These are phyloP conservation scores for Conomelus anceps DNA, from an alignment of 2,888 invertebrate genomes.

Conservation along the genomic window DNA sequence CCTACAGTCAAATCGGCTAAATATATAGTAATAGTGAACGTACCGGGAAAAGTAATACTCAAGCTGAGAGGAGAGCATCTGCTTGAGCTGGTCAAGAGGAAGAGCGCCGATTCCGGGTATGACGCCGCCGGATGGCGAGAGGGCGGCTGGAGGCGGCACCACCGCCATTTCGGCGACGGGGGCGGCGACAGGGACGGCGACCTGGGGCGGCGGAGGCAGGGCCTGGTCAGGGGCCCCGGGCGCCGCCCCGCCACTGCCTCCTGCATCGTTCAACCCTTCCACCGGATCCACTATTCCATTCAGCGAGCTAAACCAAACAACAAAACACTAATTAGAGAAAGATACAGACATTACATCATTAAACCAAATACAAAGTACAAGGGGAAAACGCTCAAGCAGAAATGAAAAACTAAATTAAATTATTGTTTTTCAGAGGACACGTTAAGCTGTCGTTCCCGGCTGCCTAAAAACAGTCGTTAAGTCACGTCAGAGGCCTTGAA, in stretches of 20 bases:
- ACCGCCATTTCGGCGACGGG: conserved; percentile 44
- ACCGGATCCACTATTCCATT: conserved; percentile 37
- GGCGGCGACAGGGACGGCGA: conserved; percentile 32
- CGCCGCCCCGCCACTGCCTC: conserved; percentile 30
- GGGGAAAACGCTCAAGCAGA: too few relatives aligned
- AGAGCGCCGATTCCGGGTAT: conserved; percentile 38
- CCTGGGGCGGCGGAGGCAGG: conserved; percentile 30
- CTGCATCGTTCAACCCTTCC: conserved; percentile 32
- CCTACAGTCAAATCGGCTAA: neutral
- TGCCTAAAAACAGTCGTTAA: too few relatives aligned
- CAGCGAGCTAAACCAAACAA: conserved; percentile 32
- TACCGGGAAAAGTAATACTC: conserved; percentile 88
- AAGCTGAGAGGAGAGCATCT: conserved; percentile 71
- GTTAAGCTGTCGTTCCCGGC: too few relatives aligned
- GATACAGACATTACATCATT: neutral
- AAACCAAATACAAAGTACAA: too few relatives aligned
- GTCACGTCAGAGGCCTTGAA: too few relatives aligned
- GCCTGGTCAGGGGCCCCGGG: conserved; percentile 24
- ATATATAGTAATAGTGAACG: conserved; percentile 23
- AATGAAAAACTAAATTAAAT: too few relatives aligned
- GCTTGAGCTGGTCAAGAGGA: conserved; percentile 67
- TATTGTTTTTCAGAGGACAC: too few relatives aligned
- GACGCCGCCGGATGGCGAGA: conserved; percentile 44
- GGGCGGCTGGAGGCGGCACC: conserved; percentile 40
- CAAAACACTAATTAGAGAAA: too few relatives aligned